A percentile compares a stretch with the other conserved stretches of the same genome.
phyloP scores from a whole-genome alignment of 2,888 invertebrate genomes.

The Cheiracanthium punctorium region DNA sequence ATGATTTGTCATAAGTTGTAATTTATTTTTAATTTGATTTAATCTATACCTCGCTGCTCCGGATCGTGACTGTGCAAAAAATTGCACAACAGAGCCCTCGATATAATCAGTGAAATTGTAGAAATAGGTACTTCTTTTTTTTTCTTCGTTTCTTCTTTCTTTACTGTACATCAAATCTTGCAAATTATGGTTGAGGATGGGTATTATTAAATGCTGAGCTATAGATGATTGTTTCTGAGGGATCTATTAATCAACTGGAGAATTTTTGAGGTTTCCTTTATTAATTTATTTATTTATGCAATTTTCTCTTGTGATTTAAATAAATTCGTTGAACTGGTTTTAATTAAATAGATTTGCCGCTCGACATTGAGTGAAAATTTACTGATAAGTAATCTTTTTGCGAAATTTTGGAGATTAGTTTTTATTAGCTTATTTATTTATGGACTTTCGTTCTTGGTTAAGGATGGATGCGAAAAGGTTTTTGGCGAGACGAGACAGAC shows the following conservation, averaged over 20 bases:
- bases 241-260: neutral
- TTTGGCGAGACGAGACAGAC: too few relatives aligned
- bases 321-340: too few relatives aligned
- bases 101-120: neutral
- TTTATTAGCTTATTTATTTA: too few relatives aligned
- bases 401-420: too few relatives aligned
- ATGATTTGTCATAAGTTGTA: neutral
- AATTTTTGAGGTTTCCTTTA: too few relatives aligned
- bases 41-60: neutral
- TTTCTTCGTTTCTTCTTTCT: neutral
- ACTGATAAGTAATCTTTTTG: too few relatives aligned
- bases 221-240: neutral
- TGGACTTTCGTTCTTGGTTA: too few relatives aligned
- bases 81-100: neutral
- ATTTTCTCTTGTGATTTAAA: too few relatives aligned
- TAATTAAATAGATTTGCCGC: too few relatives aligned
- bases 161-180: neutral
- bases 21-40: slow-evolving; percentile 2
- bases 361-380: too few relatives aligned
- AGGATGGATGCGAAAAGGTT: too few relatives aligned
- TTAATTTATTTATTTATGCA: too few relatives aligned
- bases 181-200: neutral
- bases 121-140: neutral
- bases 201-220: neutral
- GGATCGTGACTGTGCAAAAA: neutral